These are phyloP conservation scores for Dissostichus mawsoni DNA, from an alignment of 2,113 vertebrate genomes.

Conservation along the genomic window DNA sequence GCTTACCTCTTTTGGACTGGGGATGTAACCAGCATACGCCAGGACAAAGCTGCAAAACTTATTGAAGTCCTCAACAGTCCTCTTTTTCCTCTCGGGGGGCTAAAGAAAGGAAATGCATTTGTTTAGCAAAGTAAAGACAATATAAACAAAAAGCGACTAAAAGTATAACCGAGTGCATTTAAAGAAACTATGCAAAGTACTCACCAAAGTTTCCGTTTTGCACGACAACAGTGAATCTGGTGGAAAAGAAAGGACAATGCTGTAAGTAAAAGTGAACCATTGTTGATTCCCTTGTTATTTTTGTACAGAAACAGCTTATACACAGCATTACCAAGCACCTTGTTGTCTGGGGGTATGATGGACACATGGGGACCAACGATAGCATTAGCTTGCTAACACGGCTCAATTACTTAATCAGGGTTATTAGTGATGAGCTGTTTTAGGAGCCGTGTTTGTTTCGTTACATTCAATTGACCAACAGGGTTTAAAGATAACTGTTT, in stretches of 20 bases:
- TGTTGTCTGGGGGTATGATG: neutral
- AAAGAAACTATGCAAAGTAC: slow-evolving; percentile 18
- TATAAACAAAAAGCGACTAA: neutral
- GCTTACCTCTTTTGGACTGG: slow-evolving; percentile 89
- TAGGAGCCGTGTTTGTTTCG: neutral
- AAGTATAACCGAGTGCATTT: no score
- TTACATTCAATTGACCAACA: neutral
- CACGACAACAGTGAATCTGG: slow-evolving; percentile 86
- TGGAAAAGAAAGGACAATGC: neutral
- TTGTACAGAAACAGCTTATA: neutral
- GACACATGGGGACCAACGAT: slow-evolving; percentile 29
- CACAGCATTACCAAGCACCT: neutral
- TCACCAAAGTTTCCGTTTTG: slow-evolving; percentile 86
- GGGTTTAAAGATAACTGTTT: neutral
- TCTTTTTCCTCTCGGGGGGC: slow-evolving; percentile 90
- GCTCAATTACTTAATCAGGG: slow-evolving; percentile 27
- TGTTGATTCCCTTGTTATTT: neutral
- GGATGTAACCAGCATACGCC: slow-evolving; percentile 92
- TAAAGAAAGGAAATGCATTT: slow-evolving; percentile 60
- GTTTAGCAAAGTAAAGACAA: neutral
- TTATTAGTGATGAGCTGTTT: neutral
- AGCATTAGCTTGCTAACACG: slow-evolving; percentile 59
- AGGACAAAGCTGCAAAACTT: slow-evolving; percentile 94
- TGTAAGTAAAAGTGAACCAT: slow-evolving; percentile 4
- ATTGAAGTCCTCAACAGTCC: slow-evolving; percentile 94